phyloP scores from a whole-genome alignment of 2,113 vertebrate species.

The Engystomops pustulosus region DNA sequence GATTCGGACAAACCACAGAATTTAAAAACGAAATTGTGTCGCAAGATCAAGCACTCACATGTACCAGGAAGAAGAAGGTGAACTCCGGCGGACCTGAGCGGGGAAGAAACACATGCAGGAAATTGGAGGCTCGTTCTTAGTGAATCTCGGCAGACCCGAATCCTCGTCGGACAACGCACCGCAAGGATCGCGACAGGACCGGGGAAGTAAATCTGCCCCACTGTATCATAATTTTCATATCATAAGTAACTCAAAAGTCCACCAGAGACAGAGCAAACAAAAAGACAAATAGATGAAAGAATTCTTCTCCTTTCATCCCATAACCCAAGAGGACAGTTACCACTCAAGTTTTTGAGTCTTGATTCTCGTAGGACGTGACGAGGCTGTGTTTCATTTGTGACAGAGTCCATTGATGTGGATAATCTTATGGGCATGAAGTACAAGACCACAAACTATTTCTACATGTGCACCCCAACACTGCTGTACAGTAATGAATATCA shows the following conservation, averaged over 20 bases:
- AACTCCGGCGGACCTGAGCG: too few relatives aligned
- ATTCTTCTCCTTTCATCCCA: neutral
- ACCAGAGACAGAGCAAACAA: neutral
- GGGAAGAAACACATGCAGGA: too few relatives aligned
- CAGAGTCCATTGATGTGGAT: slow-evolving; percentile 55
- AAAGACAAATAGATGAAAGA: slow-evolving; percentile 1
- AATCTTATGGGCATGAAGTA: slow-evolving; percentile 44
- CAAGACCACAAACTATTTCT: slow-evolving; percentile 56
- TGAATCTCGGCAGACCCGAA: too few relatives aligned
- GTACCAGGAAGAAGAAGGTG: too few relatives aligned
- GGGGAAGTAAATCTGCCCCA: too few relatives aligned
- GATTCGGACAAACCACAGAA: too few relatives aligned
- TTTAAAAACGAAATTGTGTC: too few relatives aligned
- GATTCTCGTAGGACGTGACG: neutral
- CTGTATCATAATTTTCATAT: too few relatives aligned
- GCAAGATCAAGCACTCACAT: too few relatives aligned
- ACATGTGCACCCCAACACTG: slow-evolving; percentile 54
- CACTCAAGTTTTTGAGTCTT: neutral
- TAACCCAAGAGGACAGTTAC: neutral
- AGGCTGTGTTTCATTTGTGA: slow-evolving; percentile 34
- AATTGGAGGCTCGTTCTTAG: too few relatives aligned
- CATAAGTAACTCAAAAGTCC: neutral
- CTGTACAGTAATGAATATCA: slow-evolving; percentile 48
- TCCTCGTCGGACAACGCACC: too few relatives aligned
- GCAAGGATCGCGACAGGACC: too few relatives aligned